Percentiles rank a stretch among this genome's conserved stretches.
Evolutionary conservation across 2,113 vertebrate species (phyloP).

Genomic region (Dromaius novaehollandiae): DNA sequence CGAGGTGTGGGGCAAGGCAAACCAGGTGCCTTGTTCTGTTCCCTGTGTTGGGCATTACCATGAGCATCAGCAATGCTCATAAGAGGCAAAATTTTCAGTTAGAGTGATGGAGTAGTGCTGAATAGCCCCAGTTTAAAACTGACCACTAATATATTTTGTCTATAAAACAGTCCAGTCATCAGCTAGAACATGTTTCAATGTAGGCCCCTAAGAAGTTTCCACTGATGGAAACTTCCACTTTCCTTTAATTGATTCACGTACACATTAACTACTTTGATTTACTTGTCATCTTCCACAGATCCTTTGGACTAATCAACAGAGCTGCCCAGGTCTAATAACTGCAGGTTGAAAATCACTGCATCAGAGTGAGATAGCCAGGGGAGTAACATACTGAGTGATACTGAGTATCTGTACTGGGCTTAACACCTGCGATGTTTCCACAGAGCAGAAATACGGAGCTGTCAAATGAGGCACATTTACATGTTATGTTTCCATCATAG

Average conservation of each 20-base stretch:
- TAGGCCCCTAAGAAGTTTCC: neutral
- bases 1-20: neutral
- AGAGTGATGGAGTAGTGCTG: neutral
- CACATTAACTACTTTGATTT: rapidly evolving
- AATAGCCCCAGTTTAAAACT: neutral
- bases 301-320: neutral
- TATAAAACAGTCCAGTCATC: neutral
- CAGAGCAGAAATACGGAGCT: neutral
- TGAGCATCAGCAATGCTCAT: neutral
- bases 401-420: neutral
- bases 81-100: neutral
- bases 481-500: rapidly evolving
- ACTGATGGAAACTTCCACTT: no score
- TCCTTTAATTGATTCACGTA: neutral
- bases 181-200: neutral
- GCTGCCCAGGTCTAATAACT: rapidly evolving
- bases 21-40: neutral
- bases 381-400: no score
- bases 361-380: neutral
- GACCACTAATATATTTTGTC: neutral
- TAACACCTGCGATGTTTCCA: neutral
- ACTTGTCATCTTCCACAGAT: neutral
- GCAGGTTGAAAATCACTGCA: neutral
- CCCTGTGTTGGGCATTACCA: neutral
- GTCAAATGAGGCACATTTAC: rapidly evolving